Percentiles rank a stretch among this genome's conserved stretches.
Conservation (phyloP, 2,888 invertebrate species). For the Agrochola circellaris region DNA sequence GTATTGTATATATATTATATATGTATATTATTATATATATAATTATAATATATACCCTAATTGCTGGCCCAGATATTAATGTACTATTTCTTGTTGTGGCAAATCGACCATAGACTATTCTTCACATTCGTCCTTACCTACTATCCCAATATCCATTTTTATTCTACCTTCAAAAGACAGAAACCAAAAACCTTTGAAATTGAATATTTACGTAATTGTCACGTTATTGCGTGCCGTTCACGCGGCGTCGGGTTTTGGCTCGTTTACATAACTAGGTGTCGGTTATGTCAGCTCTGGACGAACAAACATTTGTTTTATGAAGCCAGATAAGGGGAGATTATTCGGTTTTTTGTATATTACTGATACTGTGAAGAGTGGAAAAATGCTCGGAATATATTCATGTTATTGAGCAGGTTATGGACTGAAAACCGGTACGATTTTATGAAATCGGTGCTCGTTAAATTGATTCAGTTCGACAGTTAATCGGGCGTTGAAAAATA, state of each 20-base stretch:
- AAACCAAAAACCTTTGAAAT: slow-evolving; percentile 48
- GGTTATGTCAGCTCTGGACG: slow-evolving; percentile 45
- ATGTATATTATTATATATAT: too few relatives aligned
- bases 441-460: not conserved
- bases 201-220: slow-evolving; percentile 55
- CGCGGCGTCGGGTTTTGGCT: slow-evolving; percentile 11
- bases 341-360: slow-evolving; percentile 10
- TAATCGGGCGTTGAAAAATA: not conserved
- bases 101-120: not conserved
- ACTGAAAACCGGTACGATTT: slow-evolving; percentile 4
- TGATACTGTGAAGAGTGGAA: not conserved
- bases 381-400: not conserved
- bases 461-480: not conserved
- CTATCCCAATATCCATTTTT: not conserved
- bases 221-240: slow-evolving; percentile 51
- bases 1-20: too few relatives aligned
- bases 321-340: slow-evolving; percentile 22
- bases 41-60: too few relatives aligned
- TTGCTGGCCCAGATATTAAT: too few relatives aligned
- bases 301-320: slow-evolving; percentile 41
- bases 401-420: not conserved
- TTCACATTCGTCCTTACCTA: not conserved
- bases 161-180: not conserved
- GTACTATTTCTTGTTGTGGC: not conserved
- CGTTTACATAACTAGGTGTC: slow-evolving; percentile 41